Evolutionary conservation across 2,797 vertebrate species (phyloP), one percentile per base, ranked within the genome.

Genomic region (Taenioides sp.): DNA sequence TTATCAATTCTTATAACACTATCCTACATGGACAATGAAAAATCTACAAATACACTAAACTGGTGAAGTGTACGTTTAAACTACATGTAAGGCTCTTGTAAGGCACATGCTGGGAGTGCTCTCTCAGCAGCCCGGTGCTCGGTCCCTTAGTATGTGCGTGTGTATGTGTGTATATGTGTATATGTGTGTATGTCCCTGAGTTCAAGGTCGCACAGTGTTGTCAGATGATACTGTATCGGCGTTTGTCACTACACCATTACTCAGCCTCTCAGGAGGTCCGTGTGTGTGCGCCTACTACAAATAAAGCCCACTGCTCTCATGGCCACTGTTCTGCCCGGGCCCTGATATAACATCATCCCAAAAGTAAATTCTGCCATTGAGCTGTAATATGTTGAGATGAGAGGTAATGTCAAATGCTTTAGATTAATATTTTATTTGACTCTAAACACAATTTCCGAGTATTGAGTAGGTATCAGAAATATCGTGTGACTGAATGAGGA

Each of bases 151-250:
- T 10, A 37, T 37, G 28, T 70, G 23, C 50, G 12, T 58, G 40
- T 60, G 40, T 58, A 47, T 47, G n/a, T n/a, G n/a, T n/a, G 37
- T 60, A 28, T 58, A 40, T 47, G 54, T 59, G 27, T 64, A 43
- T 74, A 23, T 59, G n/a, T 40, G n/a, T 65, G 22, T 20, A 18
- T 81, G 16, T 59, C 43, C 54, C 49, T 64, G 3, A 57, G 61
- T 83, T 83, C 80, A 87, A 87, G 82, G 89, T 86, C 84, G 76
- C 62, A 12, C 16, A 70, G 69, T 83, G 72, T 59, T 76, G 75
- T 80, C 67, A 67, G 64, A 61, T 28, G 73, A 75, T 57, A 68
- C 49, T 66, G 49, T 79, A 69, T 77, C 60, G 28, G 17, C 3
- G 55, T 76, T 76, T 61, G 52, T 78, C 14, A 50, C 72, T 43